Conservation (phyloP, 2,888 invertebrate genomes). For the Caenorhabditis auriculariae region DNA sequence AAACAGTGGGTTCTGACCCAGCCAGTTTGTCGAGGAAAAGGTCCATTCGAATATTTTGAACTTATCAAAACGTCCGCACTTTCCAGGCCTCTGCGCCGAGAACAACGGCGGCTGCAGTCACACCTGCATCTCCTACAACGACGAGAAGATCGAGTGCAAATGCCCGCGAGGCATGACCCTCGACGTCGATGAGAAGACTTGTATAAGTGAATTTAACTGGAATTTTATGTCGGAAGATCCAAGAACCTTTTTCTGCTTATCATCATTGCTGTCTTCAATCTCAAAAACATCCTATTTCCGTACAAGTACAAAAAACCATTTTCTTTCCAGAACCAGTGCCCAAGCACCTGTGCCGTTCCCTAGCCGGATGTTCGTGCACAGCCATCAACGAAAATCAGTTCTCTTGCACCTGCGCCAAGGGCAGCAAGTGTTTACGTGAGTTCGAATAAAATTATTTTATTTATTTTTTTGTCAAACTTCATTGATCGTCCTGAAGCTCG, state of each 20-base stretch:
- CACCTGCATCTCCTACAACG: constrained; percentile 54
- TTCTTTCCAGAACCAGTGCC: constrained; percentile 55
- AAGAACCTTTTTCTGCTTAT: neutral
- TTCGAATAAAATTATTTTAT: neutral
- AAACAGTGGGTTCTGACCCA: constrained; percentile 57
- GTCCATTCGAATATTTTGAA: constrained; percentile 7
- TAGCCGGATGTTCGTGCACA: constrained; percentile 57
- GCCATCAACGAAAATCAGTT: constrained; percentile 55
- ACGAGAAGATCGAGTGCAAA: constrained; percentile 56
- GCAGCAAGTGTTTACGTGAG: constrained; percentile 54
- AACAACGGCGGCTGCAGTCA: constrained; percentile 62
- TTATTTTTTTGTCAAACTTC: too few species aligned
- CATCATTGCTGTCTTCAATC: neutral
- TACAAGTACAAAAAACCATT: neutral
- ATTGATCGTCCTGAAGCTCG: neutral
- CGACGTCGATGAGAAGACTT: constrained; percentile 54
- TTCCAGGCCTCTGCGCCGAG: constrained; percentile 50
- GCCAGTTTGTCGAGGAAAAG: constrained; percentile 56
- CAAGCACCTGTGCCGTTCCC: constrained; percentile 55
- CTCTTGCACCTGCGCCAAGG: constrained; percentile 53
- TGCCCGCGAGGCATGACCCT: constrained; percentile 60
- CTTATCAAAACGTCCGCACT: neutral
- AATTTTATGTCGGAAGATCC: neutral
- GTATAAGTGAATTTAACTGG: constrained; percentile 48
- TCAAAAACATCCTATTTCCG: neutral